Evolutionary conservation across 2,797 vertebrate species (phyloP).

Genomic region (Cephalopachus bancanus): DNA sequence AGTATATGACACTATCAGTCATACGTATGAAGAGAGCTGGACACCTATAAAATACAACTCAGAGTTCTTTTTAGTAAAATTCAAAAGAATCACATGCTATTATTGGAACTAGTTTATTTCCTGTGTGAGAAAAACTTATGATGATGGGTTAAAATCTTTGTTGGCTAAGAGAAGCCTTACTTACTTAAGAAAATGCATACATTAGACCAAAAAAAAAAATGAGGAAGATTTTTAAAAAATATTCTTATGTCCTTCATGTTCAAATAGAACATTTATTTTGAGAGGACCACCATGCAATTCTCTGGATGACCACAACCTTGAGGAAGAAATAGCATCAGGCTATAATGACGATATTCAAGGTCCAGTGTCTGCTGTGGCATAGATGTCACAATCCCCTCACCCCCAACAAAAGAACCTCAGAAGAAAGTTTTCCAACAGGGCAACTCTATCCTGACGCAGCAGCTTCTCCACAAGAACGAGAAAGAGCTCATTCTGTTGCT

Average conservation of each 20-base stretch:
- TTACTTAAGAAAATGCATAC: not conserved
- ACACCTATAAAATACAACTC: not conserved
- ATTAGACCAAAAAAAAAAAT: not conserved
- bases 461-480: not conserved
- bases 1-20: not conserved
- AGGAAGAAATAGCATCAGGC: not conserved
- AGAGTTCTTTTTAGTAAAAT: not conserved
- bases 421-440: not conserved
- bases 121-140: not conserved
- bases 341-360: not conserved
- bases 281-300: not conserved
- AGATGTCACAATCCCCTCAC: too few relatives aligned
- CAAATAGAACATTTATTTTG: not conserved
- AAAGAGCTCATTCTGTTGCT: too few relatives aligned
- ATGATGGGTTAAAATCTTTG: not conserved
- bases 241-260: not conserved
- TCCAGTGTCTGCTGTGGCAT: not conserved
- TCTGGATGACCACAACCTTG: not conserved
- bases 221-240: not conserved
- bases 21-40: too few relatives aligned
- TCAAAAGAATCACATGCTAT: not conserved
- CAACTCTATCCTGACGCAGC: not conserved
- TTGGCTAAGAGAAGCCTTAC: not conserved
- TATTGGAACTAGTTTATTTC: not conserved
- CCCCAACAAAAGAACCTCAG: not conserved